Conservation (phyloP, 1,140 invertebrate species). For the Venturia canescens region DNA sequence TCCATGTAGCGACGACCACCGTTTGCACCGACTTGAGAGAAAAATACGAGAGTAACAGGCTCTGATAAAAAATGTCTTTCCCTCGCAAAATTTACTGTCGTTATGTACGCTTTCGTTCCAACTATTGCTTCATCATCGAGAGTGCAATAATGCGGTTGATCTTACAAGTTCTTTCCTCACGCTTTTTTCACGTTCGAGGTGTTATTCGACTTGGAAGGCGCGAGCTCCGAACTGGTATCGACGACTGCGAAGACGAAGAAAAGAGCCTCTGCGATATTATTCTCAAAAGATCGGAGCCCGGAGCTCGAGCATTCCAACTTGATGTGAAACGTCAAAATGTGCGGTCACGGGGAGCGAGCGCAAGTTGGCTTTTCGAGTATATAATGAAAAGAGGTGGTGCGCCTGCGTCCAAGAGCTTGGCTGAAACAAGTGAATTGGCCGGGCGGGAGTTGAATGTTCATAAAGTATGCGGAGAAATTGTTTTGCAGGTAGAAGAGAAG, state of each 20-base stretch:
- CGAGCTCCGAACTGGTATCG: too few relatives aligned
- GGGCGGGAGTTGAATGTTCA: constrained; percentile 58
- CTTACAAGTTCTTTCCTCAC: not conserved
- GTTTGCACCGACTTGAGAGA: not conserved
- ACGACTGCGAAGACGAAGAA: too few relatives aligned
- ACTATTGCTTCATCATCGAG: constrained; percentile 35
- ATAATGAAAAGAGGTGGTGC: not conserved
- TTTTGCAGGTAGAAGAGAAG: constrained; percentile 59
- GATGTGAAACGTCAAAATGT: constrained; percentile 55
- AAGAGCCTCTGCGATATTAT: too few relatives aligned
- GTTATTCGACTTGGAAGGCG: not conserved
- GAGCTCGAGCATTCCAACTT: constrained; percentile 4
- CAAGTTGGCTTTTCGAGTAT: constrained; percentile 39
- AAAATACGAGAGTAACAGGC: constrained; percentile 12
- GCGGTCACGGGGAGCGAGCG: not conserved
- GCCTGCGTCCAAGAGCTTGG: too few relatives aligned
- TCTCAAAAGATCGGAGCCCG: too few relatives aligned
- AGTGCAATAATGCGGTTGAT: constrained; percentile 21
- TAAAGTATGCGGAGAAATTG: constrained; percentile 69
- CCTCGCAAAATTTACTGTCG: not conserved
- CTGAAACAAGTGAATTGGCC: not conserved
- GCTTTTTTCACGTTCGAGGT: not conserved
- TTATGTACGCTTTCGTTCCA: not conserved
- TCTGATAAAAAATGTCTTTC: constrained; percentile 31
- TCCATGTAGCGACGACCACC: not conserved